Evolutionary conservation across 2,888 invertebrate species (phyloP).

Genomic region (Papilio demoleus): DNA sequence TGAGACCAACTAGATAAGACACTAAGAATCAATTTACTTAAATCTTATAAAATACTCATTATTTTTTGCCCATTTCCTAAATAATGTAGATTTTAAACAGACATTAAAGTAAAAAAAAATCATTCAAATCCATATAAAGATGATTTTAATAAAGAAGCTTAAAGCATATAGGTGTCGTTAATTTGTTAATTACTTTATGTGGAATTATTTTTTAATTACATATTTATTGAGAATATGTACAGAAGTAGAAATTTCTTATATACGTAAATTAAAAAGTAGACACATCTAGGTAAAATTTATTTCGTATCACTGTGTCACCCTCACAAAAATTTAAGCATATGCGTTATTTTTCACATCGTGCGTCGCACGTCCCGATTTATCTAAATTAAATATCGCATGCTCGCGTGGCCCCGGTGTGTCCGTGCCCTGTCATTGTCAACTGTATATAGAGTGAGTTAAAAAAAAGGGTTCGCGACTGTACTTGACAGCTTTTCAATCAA

Average conservation of each 20-base stretch:
- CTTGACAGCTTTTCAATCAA: slow-evolving; percentile 23
- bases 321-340: slow-evolving; percentile 67
- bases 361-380: slow-evolving; percentile 81
- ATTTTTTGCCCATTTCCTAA: too few relatives aligned
- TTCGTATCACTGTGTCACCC: slow-evolving; percentile 49
- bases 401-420: slow-evolving; percentile 69
- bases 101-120: too few relatives aligned
- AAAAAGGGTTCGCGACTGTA: slow-evolving; percentile 21
- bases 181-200: too few relatives aligned
- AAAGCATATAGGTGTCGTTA: too few relatives aligned
- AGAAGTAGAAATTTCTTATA: too few relatives aligned
- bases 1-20: slow-evolving; percentile 54
- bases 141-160: too few relatives aligned
- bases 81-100: too few relatives aligned
- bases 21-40: background rate
- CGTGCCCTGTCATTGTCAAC: slow-evolving; percentile 61
- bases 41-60: too few relatives aligned
- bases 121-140: too few relatives aligned
- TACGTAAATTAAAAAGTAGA: background rate
- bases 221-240: too few relatives aligned
- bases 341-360: slow-evolving; percentile 79
- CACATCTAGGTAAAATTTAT: slow-evolving; percentile 41
- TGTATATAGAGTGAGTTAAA: slow-evolving; percentile 52
- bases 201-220: too few relatives aligned
- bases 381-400: slow-evolving; percentile 82